Base-by-base conservation (phyloP, 2,888 invertebrate species). In the Coenonympha arcania region DNA sequence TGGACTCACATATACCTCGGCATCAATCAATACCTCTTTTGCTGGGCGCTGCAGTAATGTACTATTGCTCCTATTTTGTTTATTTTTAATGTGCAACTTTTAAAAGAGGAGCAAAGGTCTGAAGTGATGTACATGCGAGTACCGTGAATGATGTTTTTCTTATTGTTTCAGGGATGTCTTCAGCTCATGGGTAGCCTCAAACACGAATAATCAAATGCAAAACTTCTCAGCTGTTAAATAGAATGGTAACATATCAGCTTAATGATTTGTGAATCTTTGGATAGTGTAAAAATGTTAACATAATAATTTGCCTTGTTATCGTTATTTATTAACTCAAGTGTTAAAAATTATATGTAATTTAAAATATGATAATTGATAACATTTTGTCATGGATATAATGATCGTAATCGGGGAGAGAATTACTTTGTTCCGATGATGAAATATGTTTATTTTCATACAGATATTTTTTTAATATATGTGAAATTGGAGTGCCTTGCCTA, bases 101-200 rank as follows among this genome's bases (percentile, higher is more conserved):
- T n/a, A n/a, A n/a, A n/a, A n/a, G n/a, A n/a, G n/a, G n/a, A n/a
- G n/a, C n/a, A n/a, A n/a, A n/a, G n/a, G n/a, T n/a, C n/a, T n/a
- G n/a, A n/a, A n/a, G n/a, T n/a, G n/a, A n/a, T n/a, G n/a, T n/a
- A n/a, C n/a, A n/a, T n/a, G n/a, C n/a, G n/a, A n/a, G n/a, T n/a
- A n/a, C n/a, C n/a, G n/a, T n/a, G n/a, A n/a, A 11, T 13, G 5
- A 13, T 31, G 4, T 16, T 13, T 64, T 66, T 68, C 66, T 66
- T 60, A 44, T 47, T 50, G 22, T 89, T 89, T 52, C 90, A 95
- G 95, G 85, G 95, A 96, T 82, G 96, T 96, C 58, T 95, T 94
- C 88, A 93, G 92, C 73, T 93, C 92, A 57, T 95, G 95, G 95
- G 95, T 95, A 70, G 92, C 94, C 57, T 91, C 92, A 68, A 93